Base-by-base conservation (phyloP, 2,113 vertebrate species). In the Cochlearius cochlearius region DNA sequence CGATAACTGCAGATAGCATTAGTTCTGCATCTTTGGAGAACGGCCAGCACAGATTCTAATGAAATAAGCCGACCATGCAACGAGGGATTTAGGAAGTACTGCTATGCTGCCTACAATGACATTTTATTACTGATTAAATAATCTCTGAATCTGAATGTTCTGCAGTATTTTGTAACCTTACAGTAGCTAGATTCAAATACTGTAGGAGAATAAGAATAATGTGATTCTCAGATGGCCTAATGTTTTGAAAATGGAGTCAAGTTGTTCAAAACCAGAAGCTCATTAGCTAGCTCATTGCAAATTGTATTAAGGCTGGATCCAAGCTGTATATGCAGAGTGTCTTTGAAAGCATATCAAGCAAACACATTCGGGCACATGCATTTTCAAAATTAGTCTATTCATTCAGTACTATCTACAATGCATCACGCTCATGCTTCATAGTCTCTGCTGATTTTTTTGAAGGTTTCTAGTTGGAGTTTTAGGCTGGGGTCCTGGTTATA, bases 61-160 rank as follows among this genome's bases (percentile, higher is more conserved):
- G 96, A 98, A 97, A 97, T 96, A 97, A 98, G 92, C 80, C 25
- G 5, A 82, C 77, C 93, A 85, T 94, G 93, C 94, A 95, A 80
- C 2, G 5, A 95, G 91, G 41, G 69, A 93, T 96, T 97, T 94
- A 91, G 94, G 95, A 96, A 98, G 93, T 86, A 90, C 92, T 96
- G 89, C 79, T 94, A 92, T 72, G 79, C 94, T 97, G 90, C 74
- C 80, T 94, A 92, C 76, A 90, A 90, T 56, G 77, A 84, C 88
- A 91, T 88, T 94, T 93, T 97, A 96, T 96, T 90, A 78, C 88
- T 97, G 83, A 95, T 97, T 96, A 97, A 97, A 97, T 97, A 95
- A 96, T 95, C 89, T 92, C 52, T 76, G 90, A 96, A 69, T 94
- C 80, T 97, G 75, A 94, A 85, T 95, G 83, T 92, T 97, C 86